A percentile compares a stretch with the other conserved stretches of the same genome.
phyloP scores from a whole-genome alignment of 2,797 vertebrate genomes.

The Neostethus bicornis region DNA sequence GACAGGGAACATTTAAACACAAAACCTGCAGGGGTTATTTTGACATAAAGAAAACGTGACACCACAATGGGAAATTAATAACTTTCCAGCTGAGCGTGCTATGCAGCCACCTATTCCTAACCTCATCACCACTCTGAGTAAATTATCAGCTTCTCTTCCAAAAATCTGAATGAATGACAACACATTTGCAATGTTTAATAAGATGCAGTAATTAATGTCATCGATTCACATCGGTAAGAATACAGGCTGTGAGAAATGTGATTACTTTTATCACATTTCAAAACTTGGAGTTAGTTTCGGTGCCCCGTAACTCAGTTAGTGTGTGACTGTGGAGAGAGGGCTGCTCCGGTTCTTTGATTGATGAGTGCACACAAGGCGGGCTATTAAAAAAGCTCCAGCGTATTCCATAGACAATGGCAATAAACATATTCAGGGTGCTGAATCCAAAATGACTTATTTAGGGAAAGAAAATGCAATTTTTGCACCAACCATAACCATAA shows the following conservation, averaged over 20 bases:
- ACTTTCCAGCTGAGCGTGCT: slow-evolving; percentile 66
- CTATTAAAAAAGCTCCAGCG: slow-evolving; percentile 81
- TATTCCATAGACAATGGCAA: slow-evolving; percentile 86
- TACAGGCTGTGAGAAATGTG: slow-evolving; percentile 88
- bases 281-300: slow-evolving; percentile 93
- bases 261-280: slow-evolving; percentile 98
- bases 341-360: slow-evolving; percentile 88
- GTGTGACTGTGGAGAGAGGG: slow-evolving; percentile 82
- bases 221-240: slow-evolving; percentile 94
- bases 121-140: slow-evolving; percentile 63
- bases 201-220: slow-evolving; percentile 98
- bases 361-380: slow-evolving; percentile 85
- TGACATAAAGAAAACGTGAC: slow-evolving; percentile 1
- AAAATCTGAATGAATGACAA: slow-evolving; percentile 91
- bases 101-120: slow-evolving; percentile 26
- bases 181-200: slow-evolving; percentile 89
- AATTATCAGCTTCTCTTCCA: slow-evolving; percentile 81
- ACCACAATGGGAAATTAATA: slow-evolving; percentile 43
- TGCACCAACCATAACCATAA: slow-evolving; percentile 70
- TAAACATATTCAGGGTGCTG: slow-evolving; percentile 83
- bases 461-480: slow-evolving; percentile 68
- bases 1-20: slow-evolving; percentile 3
- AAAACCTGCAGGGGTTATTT: slow-evolving; percentile 20
- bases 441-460: slow-evolving; percentile 86
- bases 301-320: slow-evolving; percentile 91